Evolutionary conservation across 2,797 vertebrate species (phyloP).

Genomic region (Pipistrellus kuhlii): DNA sequence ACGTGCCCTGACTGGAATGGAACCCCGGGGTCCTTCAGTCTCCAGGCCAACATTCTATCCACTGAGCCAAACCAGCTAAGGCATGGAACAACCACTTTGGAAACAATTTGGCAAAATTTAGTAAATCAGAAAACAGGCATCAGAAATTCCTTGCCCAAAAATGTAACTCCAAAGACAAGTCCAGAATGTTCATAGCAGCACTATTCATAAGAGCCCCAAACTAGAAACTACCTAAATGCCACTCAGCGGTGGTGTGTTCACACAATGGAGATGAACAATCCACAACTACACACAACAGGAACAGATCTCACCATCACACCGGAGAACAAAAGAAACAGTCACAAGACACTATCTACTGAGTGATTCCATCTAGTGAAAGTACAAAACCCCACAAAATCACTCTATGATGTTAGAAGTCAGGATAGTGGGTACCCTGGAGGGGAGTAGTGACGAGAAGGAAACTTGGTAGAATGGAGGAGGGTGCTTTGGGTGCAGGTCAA

Average conservation of each 20-base stretch:
- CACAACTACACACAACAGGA: neutral
- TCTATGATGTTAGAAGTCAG: neutral
- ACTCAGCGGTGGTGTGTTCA: neutral
- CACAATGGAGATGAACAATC: neutral
- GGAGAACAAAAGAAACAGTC: constrained; percentile 40
- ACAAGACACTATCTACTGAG: neutral
- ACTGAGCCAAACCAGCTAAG: no score
- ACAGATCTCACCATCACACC: neutral
- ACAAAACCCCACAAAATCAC: neutral
- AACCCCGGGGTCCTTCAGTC: no score
- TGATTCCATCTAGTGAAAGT: constrained; percentile 2
- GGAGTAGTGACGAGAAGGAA: neutral
- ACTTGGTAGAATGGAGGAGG: neutral
- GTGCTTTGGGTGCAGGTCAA: neutral
- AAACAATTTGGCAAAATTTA: constrained; percentile 57
- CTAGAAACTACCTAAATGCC: constrained; percentile 9
- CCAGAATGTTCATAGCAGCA: constrained; percentile 23
- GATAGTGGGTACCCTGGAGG: neutral
- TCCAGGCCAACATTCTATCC: no score
- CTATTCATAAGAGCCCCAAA: constrained; percentile 37
- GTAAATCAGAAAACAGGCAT: neutral
- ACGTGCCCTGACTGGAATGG: no score
- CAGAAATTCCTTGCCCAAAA: constrained; percentile 60
- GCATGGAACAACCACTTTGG: neutral
- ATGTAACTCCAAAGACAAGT: constrained; percentile 55